Conservation (phyloP, 2,888 invertebrate genomes). For the Unio delphinus region DNA sequence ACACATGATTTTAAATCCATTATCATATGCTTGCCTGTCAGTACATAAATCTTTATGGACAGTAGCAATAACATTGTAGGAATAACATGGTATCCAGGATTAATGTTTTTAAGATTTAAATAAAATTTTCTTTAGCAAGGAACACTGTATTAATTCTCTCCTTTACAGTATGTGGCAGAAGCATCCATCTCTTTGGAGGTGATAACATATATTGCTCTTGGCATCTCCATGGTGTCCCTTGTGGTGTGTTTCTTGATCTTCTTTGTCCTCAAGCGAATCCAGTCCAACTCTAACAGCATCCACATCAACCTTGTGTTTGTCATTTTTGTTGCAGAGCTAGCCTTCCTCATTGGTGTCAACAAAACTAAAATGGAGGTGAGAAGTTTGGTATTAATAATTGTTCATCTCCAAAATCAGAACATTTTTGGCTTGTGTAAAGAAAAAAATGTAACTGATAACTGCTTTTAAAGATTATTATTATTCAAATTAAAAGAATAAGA, state of each 20-base stretch:
- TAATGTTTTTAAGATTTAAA: neutral
- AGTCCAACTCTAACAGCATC: constrained; percentile 89
- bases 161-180: constrained; percentile 53
- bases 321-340: constrained; percentile 86
- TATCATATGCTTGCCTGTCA: too few species aligned
- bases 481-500: too few species aligned
- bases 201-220: constrained; percentile 89
- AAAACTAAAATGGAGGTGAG: constrained; percentile 85
- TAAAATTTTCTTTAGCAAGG: neutral
- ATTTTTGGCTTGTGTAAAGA: too few species aligned
- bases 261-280: constrained; percentile 77
- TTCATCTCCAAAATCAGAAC: too few species aligned
- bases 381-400: neutral
- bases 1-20: too few species aligned
- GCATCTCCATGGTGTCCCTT: constrained; percentile 86
- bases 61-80: neutral
- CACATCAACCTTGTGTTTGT: constrained; percentile 94
- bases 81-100: neutral
- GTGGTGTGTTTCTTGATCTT: constrained; percentile 85
- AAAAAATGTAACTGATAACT: too few species aligned
- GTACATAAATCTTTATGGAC: neutral
- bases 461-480: too few species aligned
- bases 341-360: constrained; percentile 91
- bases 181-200: constrained; percentile 47
- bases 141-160: constrained; percentile 3